Evolutionary conservation across 2,888 invertebrate genomes (phyloP).

Genomic region (Chrysomela aeneicollis): DNA sequence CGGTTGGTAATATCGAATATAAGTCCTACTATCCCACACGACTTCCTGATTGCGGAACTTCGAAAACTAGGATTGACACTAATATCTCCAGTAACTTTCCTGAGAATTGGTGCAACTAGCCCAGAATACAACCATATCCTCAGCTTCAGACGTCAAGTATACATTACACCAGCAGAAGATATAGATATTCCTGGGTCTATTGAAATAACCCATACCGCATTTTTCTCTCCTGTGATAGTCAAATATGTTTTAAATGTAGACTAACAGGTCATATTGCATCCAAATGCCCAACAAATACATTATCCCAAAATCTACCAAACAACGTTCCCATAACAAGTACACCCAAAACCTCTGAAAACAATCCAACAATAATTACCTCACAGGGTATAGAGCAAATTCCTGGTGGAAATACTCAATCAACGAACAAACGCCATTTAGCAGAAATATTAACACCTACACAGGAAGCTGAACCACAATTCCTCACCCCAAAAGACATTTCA

Average conservation of each 20-base stretch:
- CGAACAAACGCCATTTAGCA: neutral
- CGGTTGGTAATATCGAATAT: conserved; percentile 47
- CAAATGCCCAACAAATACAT: conserved; percentile 26
- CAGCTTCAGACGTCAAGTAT: conserved; percentile 43
- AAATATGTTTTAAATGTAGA: conserved; percentile 39
- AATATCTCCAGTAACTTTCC: conserved; percentile 37
- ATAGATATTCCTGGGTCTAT: conserved; percentile 21
- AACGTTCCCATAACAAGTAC: neutral
- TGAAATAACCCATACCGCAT: conserved; percentile 31
- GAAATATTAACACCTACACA: conserved; percentile 5
- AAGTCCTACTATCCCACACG: conserved; percentile 39
- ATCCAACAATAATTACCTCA: neutral
- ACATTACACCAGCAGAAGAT: conserved; percentile 26
- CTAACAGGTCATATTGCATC: conserved; percentile 36
- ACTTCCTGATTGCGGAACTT: conserved; percentile 32
- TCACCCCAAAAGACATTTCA: neutral
- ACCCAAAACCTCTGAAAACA: neutral
- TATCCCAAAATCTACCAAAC: neutral
- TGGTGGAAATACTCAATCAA: neutral
- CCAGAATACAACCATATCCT: conserved; percentile 38
- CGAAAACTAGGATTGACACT: conserved; percentile 32
- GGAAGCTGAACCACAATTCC: neutral
- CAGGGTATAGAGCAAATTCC: too few species aligned
- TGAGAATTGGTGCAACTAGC: conserved; percentile 38
- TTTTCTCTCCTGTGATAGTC: conserved; percentile 31